phyloP scores from a whole-genome alignment of 2,797 vertebrate genomes.

The Morelia viridis region DNA sequence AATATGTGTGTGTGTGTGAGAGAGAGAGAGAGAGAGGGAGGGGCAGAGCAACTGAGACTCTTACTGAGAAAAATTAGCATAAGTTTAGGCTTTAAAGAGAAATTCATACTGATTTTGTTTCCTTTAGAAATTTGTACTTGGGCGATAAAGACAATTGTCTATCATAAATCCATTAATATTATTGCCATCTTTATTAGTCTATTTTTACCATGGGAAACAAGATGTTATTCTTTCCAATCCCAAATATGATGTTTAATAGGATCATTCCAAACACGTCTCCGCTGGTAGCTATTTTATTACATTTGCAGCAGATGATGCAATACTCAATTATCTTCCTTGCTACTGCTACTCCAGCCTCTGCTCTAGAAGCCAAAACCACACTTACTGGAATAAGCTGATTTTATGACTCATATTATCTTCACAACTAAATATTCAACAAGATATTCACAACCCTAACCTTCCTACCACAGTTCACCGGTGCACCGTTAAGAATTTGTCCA shows the following conservation, averaged over 20 bases:
- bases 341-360: conserved; percentile 49
- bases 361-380: conserved; percentile 46
- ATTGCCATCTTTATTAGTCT: conserved; percentile 48
- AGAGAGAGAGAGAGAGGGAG: too few species aligned
- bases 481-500: not conserved
- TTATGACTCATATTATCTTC: conserved; percentile 36
- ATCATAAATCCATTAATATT: conserved; percentile 42
- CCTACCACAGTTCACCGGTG: conserved; percentile 28
- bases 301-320: conserved; percentile 63
- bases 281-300: conserved; percentile 59
- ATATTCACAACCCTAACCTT: conserved; percentile 31
- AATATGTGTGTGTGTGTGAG: not conserved
- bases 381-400: conserved; percentile 52
- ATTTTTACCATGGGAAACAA: conserved; percentile 55
- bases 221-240: conserved; percentile 60
- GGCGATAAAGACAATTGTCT: conserved; percentile 36
- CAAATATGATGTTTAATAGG: conserved; percentile 54
- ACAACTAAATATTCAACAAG: conserved; percentile 33
- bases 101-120: not conserved
- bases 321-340: conserved; percentile 59
- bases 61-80: conserved; percentile 14
- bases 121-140: conserved; percentile 4
- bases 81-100: not conserved
- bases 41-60: not conserved
- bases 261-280: conserved; percentile 57